Percentiles rank a stretch among this genome's conserved stretches.
Evolutionary conservation across 2,113 vertebrate genomes (phyloP).

Genomic region (Oceanites oceanicus): DNA sequence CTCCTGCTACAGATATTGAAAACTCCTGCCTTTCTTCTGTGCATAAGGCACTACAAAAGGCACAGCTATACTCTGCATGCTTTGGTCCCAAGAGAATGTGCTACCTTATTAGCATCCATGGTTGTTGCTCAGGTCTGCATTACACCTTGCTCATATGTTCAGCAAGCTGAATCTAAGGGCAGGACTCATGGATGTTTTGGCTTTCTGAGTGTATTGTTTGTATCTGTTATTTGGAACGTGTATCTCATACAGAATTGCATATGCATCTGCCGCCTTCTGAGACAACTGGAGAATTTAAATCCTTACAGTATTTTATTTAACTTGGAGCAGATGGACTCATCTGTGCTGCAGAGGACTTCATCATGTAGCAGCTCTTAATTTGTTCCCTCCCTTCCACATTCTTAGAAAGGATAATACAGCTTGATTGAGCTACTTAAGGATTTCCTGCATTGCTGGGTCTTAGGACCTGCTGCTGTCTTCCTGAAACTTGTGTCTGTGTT

Average conservation of each 20-base stretch:
- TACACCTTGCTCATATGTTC: background rate
- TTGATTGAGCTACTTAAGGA: background rate
- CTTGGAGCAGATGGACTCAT: background rate
- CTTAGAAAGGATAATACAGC: background rate
- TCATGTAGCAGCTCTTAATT: background rate
- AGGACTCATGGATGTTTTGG: background rate
- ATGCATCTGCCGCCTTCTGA: background rate
- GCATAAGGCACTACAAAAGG: background rate
- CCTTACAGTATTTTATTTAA: background rate
- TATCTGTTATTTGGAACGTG: background rate
- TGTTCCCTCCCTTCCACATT: background rate
- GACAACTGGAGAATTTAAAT: background rate
- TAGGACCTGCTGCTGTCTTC: background rate
- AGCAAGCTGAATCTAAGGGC: background rate
- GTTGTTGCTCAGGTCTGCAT: background rate
- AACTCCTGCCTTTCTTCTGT: background rate
- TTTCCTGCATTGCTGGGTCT: background rate
- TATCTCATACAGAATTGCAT: background rate
- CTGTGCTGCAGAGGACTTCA: background rate
- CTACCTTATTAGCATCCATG: background rate
- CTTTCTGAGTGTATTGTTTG: background rate
- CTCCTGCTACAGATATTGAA: background rate
- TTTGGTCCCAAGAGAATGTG: background rate
- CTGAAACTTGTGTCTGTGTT: background rate
- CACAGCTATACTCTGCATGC: rapidly evolving